These are phyloP conservation scores for Pseudomugil gertrudae DNA, from an alignment of 2,797 vertebrate species.

Conservation along the genomic window DNA sequence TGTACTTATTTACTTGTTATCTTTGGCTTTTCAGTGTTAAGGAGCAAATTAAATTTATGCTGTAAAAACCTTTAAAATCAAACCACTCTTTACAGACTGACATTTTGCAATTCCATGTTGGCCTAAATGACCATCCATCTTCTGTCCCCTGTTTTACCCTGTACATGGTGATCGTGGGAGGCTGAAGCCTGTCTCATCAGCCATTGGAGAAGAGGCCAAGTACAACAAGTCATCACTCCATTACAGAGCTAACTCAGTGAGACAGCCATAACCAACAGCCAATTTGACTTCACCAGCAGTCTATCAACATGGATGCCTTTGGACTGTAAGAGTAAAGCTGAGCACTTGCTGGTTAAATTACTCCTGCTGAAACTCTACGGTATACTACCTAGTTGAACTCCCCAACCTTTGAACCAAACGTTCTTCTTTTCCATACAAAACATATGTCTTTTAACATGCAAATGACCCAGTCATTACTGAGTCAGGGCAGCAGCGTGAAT, in stretches of 20 bases:
- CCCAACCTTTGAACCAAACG: not conserved
- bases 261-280: not conserved
- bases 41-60: not conserved
- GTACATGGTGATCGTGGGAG: not conserved
- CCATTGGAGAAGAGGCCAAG: not conserved
- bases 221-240: not conserved
- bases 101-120: not conserved
- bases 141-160: not conserved
- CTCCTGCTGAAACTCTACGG: not conserved
- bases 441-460: not conserved
- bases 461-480: constrained; percentile 1
- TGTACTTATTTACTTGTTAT: not conserved
- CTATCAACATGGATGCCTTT: not conserved
- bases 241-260: not conserved
- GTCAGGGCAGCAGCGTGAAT: not conserved
- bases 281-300: not conserved
- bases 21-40: not conserved
- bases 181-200: not conserved
- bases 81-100: not conserved
- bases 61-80: not conserved
- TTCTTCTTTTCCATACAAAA: not conserved
- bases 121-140: not conserved
- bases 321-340: not conserved
- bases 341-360: not conserved
- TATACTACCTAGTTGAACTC: not conserved